Percentiles rank a stretch among this genome's conserved stretches.
Conservation (phyloP, 64 coral and sea anemone species). For the Montipora capricornis region DNA sequence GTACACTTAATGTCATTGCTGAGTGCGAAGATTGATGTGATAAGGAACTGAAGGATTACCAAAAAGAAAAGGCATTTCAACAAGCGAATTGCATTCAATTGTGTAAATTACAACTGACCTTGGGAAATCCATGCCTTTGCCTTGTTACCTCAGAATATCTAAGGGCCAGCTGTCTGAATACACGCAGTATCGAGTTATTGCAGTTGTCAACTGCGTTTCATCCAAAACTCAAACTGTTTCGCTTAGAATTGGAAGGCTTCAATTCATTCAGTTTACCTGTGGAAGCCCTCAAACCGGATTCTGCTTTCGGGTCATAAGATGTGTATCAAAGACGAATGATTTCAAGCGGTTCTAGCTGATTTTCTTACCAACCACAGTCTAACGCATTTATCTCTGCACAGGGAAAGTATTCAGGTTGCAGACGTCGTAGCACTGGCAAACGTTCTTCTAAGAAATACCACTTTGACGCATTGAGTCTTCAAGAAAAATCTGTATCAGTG, state of each 20-base stretch:
- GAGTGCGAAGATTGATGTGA: not conserved
- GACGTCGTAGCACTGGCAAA: not conserved
- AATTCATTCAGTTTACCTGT: no score
- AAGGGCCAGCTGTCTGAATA: not conserved
- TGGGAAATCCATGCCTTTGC: no score
- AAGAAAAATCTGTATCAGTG: not conserved
- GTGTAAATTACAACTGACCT: not conserved
- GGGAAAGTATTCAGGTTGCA: not conserved
- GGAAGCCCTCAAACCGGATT: no score
- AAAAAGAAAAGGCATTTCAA: not conserved
- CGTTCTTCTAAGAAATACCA: not conserved
- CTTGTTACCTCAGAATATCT: not conserved
- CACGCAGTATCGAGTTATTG: no score
- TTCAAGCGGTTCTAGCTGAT: not conserved
- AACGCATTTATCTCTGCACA: no score
- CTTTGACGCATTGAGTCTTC: slow-evolving; percentile 4
- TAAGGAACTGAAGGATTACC: not conserved
- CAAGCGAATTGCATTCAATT: not conserved
- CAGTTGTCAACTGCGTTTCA: not conserved
- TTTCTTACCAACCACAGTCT: not conserved
- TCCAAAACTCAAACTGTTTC: not conserved
- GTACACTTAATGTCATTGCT: not conserved
- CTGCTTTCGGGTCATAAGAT: not conserved
- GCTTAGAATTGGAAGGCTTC: not conserved
- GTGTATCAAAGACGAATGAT: no score